Base-by-base conservation (phyloP, 2,888 invertebrate species). In the Toxonevra muliebris region DNA sequence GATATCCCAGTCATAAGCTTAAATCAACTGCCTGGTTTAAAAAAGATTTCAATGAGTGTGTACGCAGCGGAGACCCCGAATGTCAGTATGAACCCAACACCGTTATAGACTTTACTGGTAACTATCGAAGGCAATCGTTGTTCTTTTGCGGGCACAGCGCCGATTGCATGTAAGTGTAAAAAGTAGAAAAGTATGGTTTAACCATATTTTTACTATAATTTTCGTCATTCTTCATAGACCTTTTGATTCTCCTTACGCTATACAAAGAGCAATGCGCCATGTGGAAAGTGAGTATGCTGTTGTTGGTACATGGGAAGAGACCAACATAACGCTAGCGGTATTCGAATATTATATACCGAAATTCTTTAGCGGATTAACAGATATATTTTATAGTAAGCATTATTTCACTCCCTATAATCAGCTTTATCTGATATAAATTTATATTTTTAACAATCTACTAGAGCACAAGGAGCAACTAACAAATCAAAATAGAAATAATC, bases 131-230 rank as follows among this genome's bases (percentile, higher is more conserved):
- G 20, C 94, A 94, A 79, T 92, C 93, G 1, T 89, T 94, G 76
- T 95, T 95, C 86, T 95, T 94, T 85, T 96, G 95, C 80, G 95
- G 95, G 3, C 94, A 95, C 81, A 91, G 92, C 73, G 89, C 90
- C 54, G 90, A 92, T 75, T 93, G 93, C 89, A 90, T 91, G 93
- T 93, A 84, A 88, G 92, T 80, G 71, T 48, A 11, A 13, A 12
- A 12, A 20, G 7, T 15, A 60, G 12, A 40, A 9, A 15, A n/a
- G n/a, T n/a, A n/a, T n/a, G n/a, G n/a, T n/a, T n/a, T n/a, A n/a
- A n/a, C n/a, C n/a, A n/a, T n/a, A n/a, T n/a, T n/a, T n/a, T n/a
- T n/a, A n/a, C n/a, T n/a, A n/a, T n/a, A n/a, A n/a, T n/a, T n/a
- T n/a, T n/a, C n/a, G n/a, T n/a, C n/a, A n/a, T n/a, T n/a, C n/a